A percentile compares a stretch with the other conserved stretches of the same genome.
Evolutionary conservation across 1,140 invertebrate genomes (phyloP).

Genomic region (Leptonema lineaticorne): DNA sequence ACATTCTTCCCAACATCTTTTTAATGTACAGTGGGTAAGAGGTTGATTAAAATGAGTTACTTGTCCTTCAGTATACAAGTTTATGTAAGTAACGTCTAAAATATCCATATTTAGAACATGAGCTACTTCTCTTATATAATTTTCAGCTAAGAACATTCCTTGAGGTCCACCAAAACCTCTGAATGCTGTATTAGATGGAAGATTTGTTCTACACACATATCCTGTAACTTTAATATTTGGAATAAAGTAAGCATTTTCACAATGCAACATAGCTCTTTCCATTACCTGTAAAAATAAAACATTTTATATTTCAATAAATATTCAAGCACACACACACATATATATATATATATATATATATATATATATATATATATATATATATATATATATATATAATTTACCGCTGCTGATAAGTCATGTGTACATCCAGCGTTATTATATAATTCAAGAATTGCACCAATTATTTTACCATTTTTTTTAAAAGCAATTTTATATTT

Average conservation of each 20-base stretch:
- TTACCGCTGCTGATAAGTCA: slow-evolving; percentile 81
- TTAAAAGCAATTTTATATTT: slow-evolving; percentile 86
- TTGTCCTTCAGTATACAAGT: slow-evolving; percentile 82
- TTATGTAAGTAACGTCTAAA: slow-evolving; percentile 59
- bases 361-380: not conserved
- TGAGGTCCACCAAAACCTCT: slow-evolving; percentile 88
- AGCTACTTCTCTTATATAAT: slow-evolving; percentile 75
- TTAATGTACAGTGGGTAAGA: slow-evolving; percentile 73
- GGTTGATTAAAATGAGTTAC: slow-evolving; percentile 78
- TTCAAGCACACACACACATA: too few relatives aligned
- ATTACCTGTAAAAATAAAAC: slow-evolving; percentile 59
- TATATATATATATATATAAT: slow-evolving; percentile 42
- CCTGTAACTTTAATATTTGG: slow-evolving; percentile 68
- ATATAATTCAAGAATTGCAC: slow-evolving; percentile 72
- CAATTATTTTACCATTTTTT: slow-evolving; percentile 72
- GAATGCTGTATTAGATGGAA: slow-evolving; percentile 89
- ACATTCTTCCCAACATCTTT: slow-evolving; percentile 83
- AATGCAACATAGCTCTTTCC: slow-evolving; percentile 77
- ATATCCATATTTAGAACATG: slow-evolving; percentile 65
- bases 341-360: not conserved
- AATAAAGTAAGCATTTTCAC: slow-evolving; percentile 77
- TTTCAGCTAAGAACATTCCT: slow-evolving; percentile 83
- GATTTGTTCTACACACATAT: slow-evolving; percentile 78
- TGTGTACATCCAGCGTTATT: slow-evolving; percentile 80
- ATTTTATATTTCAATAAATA: not conserved